Evolutionary conservation across 2,888 invertebrate genomes (phyloP), one percentile per base, ranked within the genome.

Genomic region (Diadegma fenestrale): DNA sequence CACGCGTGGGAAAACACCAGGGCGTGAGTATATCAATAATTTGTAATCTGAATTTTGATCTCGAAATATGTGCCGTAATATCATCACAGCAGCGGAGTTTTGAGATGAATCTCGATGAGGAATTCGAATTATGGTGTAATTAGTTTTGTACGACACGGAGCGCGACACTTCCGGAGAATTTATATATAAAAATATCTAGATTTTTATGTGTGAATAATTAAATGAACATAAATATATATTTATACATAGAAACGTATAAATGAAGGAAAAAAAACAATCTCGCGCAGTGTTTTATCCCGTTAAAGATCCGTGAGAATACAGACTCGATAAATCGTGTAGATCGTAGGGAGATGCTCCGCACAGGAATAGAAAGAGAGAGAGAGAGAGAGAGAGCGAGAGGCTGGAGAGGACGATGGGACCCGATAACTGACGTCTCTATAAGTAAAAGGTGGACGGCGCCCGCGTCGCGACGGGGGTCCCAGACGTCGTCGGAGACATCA

Each of bases 401-500:
- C 87, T 88, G 86, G 89, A 90, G 84, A 84, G 82, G 61, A 91
- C 89, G 91, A 90, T 91, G 91, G 89, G 89, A 89, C 89, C 85
- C 89, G 91, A 91, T 92, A 91, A 92, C 91, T 92, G 92, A 92
- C 92, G 90, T 92, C 92, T 92, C 92, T 92, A 92, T 92, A 92
- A 90, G 90, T 90, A 90, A 90, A 90, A 91, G 88, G 89, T 88
- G 88, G 89, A 88, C 88, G 89, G 91, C 89, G 90, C 88, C 91
- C 88, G 88, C 90, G 88, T 89, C 89, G 76, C 92, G 85, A 88
- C 91, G 92, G 93, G 93, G 92, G 92, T 90, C 91, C 88, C 92
- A 92, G 93, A 93, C 93, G 92, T 93, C 92, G 93, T 89, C 89
- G 91, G 92, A 92, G 92, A 92, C 92, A 92, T 92, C 92, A 90